Evolutionary conservation across 2,113 vertebrate species (phyloP).

Genomic region (Pholis gunnellus): DNA sequence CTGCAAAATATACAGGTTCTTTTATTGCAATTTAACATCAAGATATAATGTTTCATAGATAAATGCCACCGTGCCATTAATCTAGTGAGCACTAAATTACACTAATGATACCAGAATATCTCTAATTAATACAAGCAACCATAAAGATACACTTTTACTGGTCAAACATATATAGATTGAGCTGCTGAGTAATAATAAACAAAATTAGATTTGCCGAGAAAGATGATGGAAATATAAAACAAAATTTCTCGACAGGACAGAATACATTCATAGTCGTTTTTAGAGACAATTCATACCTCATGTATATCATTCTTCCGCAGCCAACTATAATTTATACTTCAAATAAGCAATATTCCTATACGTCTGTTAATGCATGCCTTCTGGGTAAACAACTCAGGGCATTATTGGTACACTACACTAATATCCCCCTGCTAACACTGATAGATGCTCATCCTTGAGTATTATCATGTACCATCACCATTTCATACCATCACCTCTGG

Average conservation of each 20-base stretch:
- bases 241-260: constrained; percentile 29
- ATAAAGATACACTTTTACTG: constrained; percentile 77
- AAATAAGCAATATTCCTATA: background rate
- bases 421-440: background rate
- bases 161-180: constrained; percentile 74
- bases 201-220: constrained; percentile 56
- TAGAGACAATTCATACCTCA: constrained; percentile 12
- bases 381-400: background rate
- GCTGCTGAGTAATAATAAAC: constrained; percentile 62
- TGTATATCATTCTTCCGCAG: constrained; percentile 1
- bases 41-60: constrained; percentile 87
- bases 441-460: constrained; percentile 30
- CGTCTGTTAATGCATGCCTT: background rate
- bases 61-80: constrained; percentile 84
- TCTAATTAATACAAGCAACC: constrained; percentile 83
- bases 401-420: background rate
- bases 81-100: constrained; percentile 82
- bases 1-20: constrained; percentile 80
- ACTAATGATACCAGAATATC: constrained; percentile 85
- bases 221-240: constrained; percentile 69
- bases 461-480: constrained; percentile 25
- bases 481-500: constrained; percentile 37
- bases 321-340: background rate
- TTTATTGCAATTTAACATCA: constrained; percentile 86
- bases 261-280: constrained; percentile 26